Conservation (phyloP, 2,113 vertebrate genomes). For the Sarotherodon lohbergeri region DNA sequence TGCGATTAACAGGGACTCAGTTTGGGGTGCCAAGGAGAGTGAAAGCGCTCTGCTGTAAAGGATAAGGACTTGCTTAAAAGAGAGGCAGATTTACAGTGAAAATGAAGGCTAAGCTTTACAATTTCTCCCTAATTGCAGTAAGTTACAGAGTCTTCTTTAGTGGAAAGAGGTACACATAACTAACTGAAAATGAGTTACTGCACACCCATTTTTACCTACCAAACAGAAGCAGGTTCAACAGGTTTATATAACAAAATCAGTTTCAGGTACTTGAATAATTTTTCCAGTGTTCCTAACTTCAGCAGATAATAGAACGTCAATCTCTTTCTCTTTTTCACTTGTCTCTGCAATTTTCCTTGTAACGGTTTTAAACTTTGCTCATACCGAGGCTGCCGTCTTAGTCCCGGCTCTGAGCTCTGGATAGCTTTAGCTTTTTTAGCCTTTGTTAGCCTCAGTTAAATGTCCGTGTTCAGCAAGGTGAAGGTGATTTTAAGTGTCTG, state of each 20-base stretch:
- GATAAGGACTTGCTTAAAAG: not conserved
- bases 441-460: not conserved
- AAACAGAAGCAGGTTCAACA: not conserved
- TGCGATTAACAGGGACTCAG: not conserved
- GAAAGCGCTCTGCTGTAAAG: rapidly evolving
- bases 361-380: not conserved
- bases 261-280: not conserved
- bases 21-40: not conserved
- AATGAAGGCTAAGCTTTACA: not conserved
- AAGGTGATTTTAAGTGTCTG: not conserved
- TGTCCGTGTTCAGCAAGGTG: not conserved
- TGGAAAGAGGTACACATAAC: not conserved
- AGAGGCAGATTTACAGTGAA: not conserved
- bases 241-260: not conserved
- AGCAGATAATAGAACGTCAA: not conserved
- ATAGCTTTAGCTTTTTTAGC: not conserved
- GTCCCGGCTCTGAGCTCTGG: not conserved
- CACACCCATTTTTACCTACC: not conserved
- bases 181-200: not conserved
- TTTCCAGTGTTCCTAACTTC: not conserved
- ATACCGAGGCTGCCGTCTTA: rapidly evolving
- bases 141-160: not conserved
- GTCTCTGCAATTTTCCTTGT: not conserved
- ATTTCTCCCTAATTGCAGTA: not conserved
- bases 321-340: not conserved